These are phyloP conservation scores for Eclectus roratus DNA, from an alignment of 2,113 vertebrate genomes.

Conservation along the genomic window DNA sequence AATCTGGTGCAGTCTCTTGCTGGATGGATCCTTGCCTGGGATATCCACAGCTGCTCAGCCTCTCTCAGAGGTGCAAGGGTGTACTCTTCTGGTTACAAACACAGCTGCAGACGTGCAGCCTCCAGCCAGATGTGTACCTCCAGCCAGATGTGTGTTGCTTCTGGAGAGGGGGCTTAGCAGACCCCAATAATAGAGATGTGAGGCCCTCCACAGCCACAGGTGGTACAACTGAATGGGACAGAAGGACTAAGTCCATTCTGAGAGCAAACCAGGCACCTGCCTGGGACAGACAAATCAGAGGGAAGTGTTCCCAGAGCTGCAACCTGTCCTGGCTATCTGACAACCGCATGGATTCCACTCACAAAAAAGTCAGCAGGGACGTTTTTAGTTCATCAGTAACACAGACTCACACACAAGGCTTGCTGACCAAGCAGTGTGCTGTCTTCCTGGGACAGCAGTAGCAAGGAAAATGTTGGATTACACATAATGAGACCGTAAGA, in stretches of 20 bases:
- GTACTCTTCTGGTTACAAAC: not conserved
- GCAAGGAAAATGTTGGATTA: not conserved
- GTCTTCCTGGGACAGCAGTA: not conserved
- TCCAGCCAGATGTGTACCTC: not conserved
- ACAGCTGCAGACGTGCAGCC: not conserved
- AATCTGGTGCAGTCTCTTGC: not conserved
- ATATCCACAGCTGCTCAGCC: not conserved
- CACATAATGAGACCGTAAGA: not conserved
- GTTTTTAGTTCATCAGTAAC: not conserved
- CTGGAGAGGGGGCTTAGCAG: not conserved
- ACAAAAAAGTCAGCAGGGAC: not conserved
- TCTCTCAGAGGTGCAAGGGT: not conserved
- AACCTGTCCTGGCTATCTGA: not conserved
- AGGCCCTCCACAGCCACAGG: not conserved
- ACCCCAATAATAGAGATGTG: not conserved
- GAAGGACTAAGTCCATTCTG: not conserved
- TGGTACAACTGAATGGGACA: rapidly evolving
- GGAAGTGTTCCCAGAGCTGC: not conserved
- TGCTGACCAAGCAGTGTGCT: not conserved
- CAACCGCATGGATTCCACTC: rapidly evolving
- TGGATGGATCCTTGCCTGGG: not conserved
- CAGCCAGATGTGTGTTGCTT: not conserved
- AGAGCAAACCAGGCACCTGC: not conserved
- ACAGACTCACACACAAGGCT: not conserved
- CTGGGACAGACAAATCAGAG: not conserved